Evolutionary conservation across 2,113 vertebrate species (phyloP), one percentile per base, ranked within the genome.

Genomic region (Mixornis gularis): DNA sequence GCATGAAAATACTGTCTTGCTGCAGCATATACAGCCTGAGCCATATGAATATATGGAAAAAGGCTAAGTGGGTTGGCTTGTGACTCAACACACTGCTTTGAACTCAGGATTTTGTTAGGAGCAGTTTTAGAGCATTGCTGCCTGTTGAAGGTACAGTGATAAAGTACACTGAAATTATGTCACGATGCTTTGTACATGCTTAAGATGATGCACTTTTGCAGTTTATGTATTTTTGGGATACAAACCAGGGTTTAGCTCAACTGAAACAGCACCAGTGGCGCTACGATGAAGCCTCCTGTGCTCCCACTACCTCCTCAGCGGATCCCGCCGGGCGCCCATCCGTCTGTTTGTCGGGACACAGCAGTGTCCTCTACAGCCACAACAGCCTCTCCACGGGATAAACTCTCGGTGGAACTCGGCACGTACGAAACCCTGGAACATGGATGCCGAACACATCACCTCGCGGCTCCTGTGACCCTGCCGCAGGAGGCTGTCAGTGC

Each of bases 311-410:
- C 3, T 1, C 34, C 43, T 27, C 2, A 13, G 29, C 7, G 3
- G 49, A 38, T 52, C 15, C 25, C 0, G 1, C 21, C 0, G 2
- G 32, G 27, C 3, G 3, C 20, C 41, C 0, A 5, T 22, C 43
- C 1, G 1, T 41, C 46, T 18, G 32, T 85, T 10, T 10, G 41
- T 49, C 7, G 0, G 38, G 48, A 62, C 70, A 40, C 27, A 32
- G 32, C 53, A 25, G 58, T 8, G n/a, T 25, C 25, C 70, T 38
- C 40, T 12, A 12, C 32, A 87, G 84, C 77, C 56, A 32, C 55
- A 29, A 12, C 17, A 40, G 24, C 17, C 52, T n/a, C 83, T 38
- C 66, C 36, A 16, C 72, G n/a, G 49, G 34, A 40, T 19, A 55
- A 18, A 48, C 58, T 27, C 38, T 13, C 0, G 0, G 21, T 0